Evolutionary conservation across 2,797 vertebrate species (phyloP).

Genomic region (Limosa lapponica): DNA sequence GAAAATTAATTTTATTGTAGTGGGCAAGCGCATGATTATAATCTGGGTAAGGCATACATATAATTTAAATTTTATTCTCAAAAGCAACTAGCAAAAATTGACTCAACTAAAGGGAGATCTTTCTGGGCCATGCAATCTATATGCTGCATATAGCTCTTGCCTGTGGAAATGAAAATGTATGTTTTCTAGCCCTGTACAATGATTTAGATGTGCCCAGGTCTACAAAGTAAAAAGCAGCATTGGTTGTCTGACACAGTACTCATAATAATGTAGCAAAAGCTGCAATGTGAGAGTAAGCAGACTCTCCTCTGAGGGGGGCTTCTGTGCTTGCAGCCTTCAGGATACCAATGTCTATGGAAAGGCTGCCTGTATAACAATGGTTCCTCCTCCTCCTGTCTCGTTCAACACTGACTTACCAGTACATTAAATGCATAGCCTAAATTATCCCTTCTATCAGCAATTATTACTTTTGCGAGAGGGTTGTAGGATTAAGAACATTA

Average conservation of each 20-base stretch:
- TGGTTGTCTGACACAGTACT: not conserved
- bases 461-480: not conserved
- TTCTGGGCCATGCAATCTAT: not conserved
- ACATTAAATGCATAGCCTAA: not conserved
- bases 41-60: not conserved
- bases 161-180: not conserved
- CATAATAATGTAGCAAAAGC: not conserved
- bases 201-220: not conserved
- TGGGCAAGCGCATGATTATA: not conserved
- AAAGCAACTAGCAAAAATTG: not conserved
- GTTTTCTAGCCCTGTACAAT: not conserved
- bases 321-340: not conserved
- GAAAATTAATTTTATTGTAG: not conserved
- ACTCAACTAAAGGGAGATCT: not conserved
- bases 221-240: not conserved
- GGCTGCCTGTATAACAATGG: not conserved
- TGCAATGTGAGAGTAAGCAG: not conserved
- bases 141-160: not conserved
- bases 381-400: not conserved
- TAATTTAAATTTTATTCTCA: not conserved
- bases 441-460: conserved; percentile 4
- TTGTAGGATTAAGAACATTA: not conserved
- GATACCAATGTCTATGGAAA: not conserved
- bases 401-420: not conserved
- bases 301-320: not conserved